Percentiles rank a stretch among this genome's conserved stretches.
These are phyloP conservation scores for Astreopora myriophthalma DNA, from an alignment of 64 coral and sea anemone genomes.

Conservation along the genomic window DNA sequence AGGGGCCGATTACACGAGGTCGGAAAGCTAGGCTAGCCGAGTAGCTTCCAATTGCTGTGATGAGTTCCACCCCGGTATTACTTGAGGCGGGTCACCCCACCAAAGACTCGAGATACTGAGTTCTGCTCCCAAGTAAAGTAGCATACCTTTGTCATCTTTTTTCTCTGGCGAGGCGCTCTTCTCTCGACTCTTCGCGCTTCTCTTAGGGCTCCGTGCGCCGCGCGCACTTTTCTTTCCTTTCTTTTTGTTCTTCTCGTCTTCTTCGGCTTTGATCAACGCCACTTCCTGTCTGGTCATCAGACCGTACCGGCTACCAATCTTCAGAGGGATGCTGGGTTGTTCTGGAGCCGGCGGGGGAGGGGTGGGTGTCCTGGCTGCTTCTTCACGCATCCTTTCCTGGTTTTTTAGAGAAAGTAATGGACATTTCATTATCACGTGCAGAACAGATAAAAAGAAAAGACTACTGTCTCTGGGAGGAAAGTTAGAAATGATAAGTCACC, in stretches of 20 bases:
- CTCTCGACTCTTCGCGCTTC: constrained; percentile 46
- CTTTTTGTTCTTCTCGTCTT: constrained; percentile 92
- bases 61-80: neutral
- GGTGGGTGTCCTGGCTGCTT: constrained; percentile 89
- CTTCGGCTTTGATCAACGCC: constrained; percentile 87
- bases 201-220: constrained; percentile 34
- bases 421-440: neutral
- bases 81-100: too few species aligned
- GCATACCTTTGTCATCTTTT: constrained; percentile 56
- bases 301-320: constrained; percentile 93
- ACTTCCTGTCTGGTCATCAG: constrained; percentile 87
- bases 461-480: too few species aligned
- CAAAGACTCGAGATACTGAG: neutral
- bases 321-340: constrained; percentile 69
- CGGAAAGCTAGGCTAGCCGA: neutral
- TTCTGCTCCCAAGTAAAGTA: neutral
- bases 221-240: constrained; percentile 89
- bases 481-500: too few species aligned
- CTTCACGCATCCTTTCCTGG: constrained; percentile 65
- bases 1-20: neutral
- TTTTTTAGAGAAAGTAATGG: neutral
- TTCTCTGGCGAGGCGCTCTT: constrained; percentile 75
- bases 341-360: constrained; percentile 83
- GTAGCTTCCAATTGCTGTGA: too few species aligned
- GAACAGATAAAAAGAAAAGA: too few species aligned